Evolutionary conservation across 1,140 invertebrate species (phyloP).

Genomic region (Cherax quadricarinatus): DNA sequence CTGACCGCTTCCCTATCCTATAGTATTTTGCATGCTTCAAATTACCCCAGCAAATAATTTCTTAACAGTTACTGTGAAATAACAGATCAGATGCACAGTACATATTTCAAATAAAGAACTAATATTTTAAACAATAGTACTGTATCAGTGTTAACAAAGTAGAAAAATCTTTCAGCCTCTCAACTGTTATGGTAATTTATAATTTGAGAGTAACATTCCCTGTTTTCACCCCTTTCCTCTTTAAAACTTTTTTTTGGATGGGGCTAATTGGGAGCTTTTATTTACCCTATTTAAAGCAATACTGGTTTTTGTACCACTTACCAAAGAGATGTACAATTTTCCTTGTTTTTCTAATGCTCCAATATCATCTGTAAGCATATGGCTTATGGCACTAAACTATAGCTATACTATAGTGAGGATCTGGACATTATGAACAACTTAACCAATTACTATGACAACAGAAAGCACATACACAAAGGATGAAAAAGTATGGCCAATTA

Average conservation of each 20-base stretch:
- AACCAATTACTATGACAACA: not conserved
- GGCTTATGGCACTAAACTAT: constrained; percentile 71
- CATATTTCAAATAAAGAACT: too few species aligned
- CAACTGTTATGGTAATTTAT: too few species aligned
- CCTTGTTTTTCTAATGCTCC: not conserved
- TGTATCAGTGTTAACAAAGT: not conserved
- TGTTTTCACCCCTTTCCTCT: not conserved
- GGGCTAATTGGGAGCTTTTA: not conserved
- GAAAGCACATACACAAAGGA: not conserved
- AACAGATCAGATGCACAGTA: not conserved
- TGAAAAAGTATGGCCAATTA: not conserved
- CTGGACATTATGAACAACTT: constrained; percentile 27
- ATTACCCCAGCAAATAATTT: not conserved
- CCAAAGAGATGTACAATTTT: constrained; percentile 17
- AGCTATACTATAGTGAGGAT: constrained; percentile 66
- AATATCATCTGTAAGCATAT: constrained; percentile 29
- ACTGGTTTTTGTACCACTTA: constrained; percentile 25
- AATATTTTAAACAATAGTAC: too few species aligned
- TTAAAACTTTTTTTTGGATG: too few species aligned
- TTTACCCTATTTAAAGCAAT: not conserved
- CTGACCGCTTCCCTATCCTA: constrained; percentile 15
- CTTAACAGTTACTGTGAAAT: not conserved
- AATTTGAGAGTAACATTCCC: too few species aligned
- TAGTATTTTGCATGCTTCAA: not conserved
- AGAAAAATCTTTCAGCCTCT: too few species aligned